These are phyloP conservation scores for Bucco capensis DNA, from an alignment of 2,113 vertebrate species.

Conservation along the genomic window DNA sequence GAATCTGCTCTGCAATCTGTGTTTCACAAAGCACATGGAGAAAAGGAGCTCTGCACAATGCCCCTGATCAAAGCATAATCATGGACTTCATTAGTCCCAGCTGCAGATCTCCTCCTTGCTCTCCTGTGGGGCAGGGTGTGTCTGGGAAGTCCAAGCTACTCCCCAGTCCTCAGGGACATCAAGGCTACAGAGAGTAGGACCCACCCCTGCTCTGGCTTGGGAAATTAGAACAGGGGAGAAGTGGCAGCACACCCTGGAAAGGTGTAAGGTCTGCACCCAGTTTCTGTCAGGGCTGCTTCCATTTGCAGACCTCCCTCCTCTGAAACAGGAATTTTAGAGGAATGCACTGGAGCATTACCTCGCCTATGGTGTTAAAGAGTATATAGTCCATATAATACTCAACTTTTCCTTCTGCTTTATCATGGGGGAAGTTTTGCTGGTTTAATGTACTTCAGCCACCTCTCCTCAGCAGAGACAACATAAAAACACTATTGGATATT, in stretches of 20 bases:
- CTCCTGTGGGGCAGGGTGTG: fast-evolving
- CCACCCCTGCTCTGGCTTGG: neutral
- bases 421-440: neutral
- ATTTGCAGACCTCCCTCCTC: neutral
- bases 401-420: neutral
- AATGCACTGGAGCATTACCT: neutral
- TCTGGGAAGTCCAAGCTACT: neutral
- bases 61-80: neutral
- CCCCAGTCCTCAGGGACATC: neutral
- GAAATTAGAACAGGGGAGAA: neutral
- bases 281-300: neutral
- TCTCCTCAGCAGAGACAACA: neutral
- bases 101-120: neutral
- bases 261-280: neutral
- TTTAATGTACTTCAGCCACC: neutral
- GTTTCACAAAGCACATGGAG: neutral
- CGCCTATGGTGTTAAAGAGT: neutral
- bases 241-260: neutral
- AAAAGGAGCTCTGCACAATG: neutral
- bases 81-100: neutral
- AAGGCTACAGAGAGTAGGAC: neutral
- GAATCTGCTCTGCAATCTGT: neutral
- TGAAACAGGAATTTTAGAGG: neutral
- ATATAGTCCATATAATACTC: neutral
- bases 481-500: neutral